Percentiles rank a stretch among this genome's conserved stretches.
Conservation (phyloP, 2,113 vertebrate genomes). For the Colius striatus region DNA sequence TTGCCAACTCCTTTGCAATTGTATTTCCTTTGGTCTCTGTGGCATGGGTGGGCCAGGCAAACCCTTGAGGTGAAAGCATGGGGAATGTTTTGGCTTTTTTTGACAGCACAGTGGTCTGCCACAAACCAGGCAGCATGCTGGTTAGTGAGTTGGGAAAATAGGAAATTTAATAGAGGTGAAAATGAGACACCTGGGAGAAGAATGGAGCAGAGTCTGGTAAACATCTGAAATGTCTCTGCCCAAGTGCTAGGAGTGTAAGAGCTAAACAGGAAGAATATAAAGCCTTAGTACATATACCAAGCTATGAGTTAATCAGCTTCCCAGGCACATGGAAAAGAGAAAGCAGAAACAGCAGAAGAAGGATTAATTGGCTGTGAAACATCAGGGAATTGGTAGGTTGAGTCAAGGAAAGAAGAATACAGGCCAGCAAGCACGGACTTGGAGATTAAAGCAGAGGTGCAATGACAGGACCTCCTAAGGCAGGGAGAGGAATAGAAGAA, state of each 20-base stretch:
- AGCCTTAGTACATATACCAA: constrained; percentile 39
- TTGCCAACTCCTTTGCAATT: background rate
- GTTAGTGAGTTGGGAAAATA: constrained; percentile 40
- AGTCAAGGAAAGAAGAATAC: constrained; percentile 31
- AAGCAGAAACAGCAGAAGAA: constrained; percentile 42
- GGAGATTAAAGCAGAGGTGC: background rate
- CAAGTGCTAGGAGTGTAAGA: background rate
- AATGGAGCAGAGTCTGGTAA: constrained; percentile 32
- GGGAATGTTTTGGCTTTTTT: background rate
- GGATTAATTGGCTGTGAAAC: constrained; percentile 65
- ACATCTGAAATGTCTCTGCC: constrained; percentile 49
- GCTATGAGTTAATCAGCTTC: constrained; percentile 43
- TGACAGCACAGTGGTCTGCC: constrained; percentile 8
- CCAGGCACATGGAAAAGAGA: constrained; percentile 50
- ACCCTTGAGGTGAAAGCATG: background rate
- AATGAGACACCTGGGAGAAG: constrained; percentile 46
- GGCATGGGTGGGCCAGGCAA: background rate
- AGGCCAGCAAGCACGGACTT: background rate
- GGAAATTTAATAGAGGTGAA: constrained; percentile 60
- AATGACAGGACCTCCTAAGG: background rate
- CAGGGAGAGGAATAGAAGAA: background rate
- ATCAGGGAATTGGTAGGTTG: constrained; percentile 38
- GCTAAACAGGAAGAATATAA: constrained; percentile 51
- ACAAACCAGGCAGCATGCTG: background rate
- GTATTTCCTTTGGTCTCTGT: background rate